Base-by-base conservation (phyloP, 64 coral and sea anemone genomes). In the Actinia equina region DNA sequence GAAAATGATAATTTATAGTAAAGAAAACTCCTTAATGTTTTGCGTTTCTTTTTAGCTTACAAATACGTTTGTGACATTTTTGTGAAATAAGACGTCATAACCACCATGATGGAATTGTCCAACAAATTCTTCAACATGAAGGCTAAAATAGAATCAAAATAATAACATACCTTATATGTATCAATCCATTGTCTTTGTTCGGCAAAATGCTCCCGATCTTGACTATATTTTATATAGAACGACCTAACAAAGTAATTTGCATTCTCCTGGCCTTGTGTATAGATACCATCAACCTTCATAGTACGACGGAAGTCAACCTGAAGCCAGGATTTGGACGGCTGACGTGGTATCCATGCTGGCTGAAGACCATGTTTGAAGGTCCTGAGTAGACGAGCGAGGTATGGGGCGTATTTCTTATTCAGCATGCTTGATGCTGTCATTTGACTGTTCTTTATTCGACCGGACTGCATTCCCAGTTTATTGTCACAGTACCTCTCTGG, bases 401-500 rank as follows among this genome's bases (percentile, higher is more conserved):
- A 53, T 85, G 83, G 83, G 16, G 51, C 83, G 83, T 41, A 27
- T 7, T 60, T 42, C 3, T 17, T 61, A 17, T 63, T 85, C 15
- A 63, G 16, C 30, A 58, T 74, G 2, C 83, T 86, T 41, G 94
- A 97, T 18, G 94, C 94, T 30, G 91, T 90, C 17, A 97, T 84
- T 15, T 92, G 89, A 2, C 86, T 83, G 26, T 93, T 86, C 77
- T 97, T 97, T 19, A 97, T 83, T 52, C 61, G 82, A 71, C 91
- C 91, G 45, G 58, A 89, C 80, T 90, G 91, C 83, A 97, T 74
- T 74, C 94, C 94, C 0, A 90, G 87, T 74, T 74, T 84, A 27
- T 79, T 86, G 81, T 93, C 89, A 81, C 84, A 97, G 51, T 90
- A 86, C 23, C 77, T 87, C 53, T 89, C 91, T 96, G 22, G 17